A percentile compares a stretch with the other conserved stretches of the same genome.
Evolutionary conservation across 2,888 invertebrate species (phyloP).

Genomic region (Eilema griseolum): DNA sequence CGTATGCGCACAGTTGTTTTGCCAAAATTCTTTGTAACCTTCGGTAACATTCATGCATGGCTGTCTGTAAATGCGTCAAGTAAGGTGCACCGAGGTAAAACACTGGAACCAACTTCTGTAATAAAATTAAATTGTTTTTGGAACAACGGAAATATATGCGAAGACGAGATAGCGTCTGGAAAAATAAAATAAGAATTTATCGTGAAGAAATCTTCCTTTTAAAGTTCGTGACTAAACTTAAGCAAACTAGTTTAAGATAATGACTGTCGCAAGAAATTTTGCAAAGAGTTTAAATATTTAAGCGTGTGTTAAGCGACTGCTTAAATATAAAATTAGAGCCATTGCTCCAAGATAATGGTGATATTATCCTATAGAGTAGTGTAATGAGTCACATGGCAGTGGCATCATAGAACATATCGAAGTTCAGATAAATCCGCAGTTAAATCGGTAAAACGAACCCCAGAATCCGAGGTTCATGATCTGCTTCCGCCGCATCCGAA

Average conservation of each 20-base stretch:
- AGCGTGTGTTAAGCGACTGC: background rate
- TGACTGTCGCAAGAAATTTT: background rate
- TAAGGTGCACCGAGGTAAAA: constrained; percentile 42
- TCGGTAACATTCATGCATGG: constrained; percentile 50
- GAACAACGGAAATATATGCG: constrained; percentile 15
- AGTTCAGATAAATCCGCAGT: too few species aligned
- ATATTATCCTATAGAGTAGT: too few species aligned
- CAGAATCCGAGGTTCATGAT: too few species aligned
- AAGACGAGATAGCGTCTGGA: constrained; percentile 20
- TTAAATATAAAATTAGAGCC: too few species aligned
- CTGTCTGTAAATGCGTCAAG: constrained; percentile 31
- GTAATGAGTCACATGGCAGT: too few species aligned
- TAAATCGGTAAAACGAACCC: too few species aligned
- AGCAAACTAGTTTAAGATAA: background rate
- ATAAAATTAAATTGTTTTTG: constrained; percentile 49
- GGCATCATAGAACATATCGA: too few species aligned
- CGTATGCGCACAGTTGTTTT: constrained; percentile 54
- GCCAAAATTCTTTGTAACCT: constrained; percentile 56
- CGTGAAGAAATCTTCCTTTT: background rate
- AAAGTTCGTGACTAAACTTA: background rate
- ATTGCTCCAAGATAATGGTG: too few species aligned
- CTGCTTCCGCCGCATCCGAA: too few species aligned
- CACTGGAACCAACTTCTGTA: constrained; percentile 31
- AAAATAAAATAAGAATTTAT: constrained; percentile 11
- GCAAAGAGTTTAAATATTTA: background rate